Percentiles rank a stretch among this genome's conserved stretches.
Evolutionary conservation across 2,113 vertebrate genomes (phyloP).

Genomic region (Scomber colias): DNA sequence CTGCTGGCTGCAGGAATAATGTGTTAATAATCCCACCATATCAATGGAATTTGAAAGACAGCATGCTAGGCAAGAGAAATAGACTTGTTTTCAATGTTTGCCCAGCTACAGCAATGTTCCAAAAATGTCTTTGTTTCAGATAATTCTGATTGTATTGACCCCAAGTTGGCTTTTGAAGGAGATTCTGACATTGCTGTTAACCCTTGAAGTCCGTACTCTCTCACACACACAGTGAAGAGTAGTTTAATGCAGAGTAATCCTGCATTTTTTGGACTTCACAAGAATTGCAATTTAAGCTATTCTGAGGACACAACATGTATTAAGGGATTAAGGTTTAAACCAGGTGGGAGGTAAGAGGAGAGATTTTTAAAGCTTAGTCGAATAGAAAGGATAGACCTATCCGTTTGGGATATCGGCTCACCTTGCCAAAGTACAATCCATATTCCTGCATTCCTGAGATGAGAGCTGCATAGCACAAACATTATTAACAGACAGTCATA

Average conservation of each 20-base stretch:
- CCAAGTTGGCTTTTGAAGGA: slow-evolving; percentile 17
- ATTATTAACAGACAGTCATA: slow-evolving; percentile 58
- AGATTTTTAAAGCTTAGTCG: slow-evolving; percentile 73
- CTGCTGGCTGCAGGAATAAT: background rate
- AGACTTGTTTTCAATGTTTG: background rate
- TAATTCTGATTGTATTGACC: slow-evolving; percentile 24
- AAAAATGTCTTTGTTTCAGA: slow-evolving; percentile 7
- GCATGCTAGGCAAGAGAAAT: background rate
- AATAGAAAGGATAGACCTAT: slow-evolving; percentile 62
- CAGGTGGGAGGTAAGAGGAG: slow-evolving; percentile 69
- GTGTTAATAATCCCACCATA: slow-evolving; percentile 14
- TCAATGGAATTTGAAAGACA: slow-evolving; percentile 5
- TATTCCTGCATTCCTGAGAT: slow-evolving; percentile 56
- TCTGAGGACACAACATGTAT: slow-evolving; percentile 79
- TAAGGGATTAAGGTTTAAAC: slow-evolving; percentile 80
- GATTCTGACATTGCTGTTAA: slow-evolving; percentile 43
- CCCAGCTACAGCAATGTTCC: background rate
- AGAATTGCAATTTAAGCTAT: slow-evolving; percentile 81
- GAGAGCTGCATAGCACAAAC: slow-evolving; percentile 58
- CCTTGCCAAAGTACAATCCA: slow-evolving; percentile 67
- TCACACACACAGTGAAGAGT: slow-evolving; percentile 19
- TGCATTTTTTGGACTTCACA: slow-evolving; percentile 67
- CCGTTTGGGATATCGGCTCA: slow-evolving; percentile 62
- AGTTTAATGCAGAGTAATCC: slow-evolving; percentile 72
- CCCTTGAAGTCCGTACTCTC: slow-evolving; percentile 26